Percentiles rank a stretch among this genome's conserved stretches.
Conservation (phyloP, 2,113 vertebrate genomes). For the Laticauda laticaudata region DNA sequence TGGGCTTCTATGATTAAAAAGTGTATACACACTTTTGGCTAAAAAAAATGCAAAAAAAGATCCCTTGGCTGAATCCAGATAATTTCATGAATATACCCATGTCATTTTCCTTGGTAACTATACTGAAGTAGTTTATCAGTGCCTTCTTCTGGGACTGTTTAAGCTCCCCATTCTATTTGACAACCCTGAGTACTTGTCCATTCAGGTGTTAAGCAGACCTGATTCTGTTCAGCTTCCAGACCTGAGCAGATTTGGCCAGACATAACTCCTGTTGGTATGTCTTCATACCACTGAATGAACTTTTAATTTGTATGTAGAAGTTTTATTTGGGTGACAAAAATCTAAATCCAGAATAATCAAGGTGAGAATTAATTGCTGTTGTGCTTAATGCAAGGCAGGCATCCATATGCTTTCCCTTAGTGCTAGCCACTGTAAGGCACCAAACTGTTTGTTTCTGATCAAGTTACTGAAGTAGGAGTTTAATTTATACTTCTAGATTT, state of each 20-base stretch:
- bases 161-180: neutral
- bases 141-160: neutral
- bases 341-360: neutral
- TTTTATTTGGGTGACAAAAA: neutral
- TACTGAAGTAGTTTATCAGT: neutral
- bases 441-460: neutral
- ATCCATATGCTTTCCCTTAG: neutral
- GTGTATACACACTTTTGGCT: neutral
- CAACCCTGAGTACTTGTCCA: neutral
- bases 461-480: neutral
- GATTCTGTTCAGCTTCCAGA: neutral
- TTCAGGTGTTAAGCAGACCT: neutral
- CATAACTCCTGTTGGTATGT: neutral
- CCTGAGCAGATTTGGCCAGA: neutral
- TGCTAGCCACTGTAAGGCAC: neutral
- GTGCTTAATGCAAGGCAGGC: neutral
- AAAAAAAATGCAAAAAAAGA: neutral
- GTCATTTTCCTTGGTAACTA: neutral
- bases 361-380: neutral
- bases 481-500: neutral
- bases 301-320: neutral
- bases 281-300: neutral
- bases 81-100: neutral
- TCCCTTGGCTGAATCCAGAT: neutral
- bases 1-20: neutral